Conservation (phyloP, 2,888 invertebrate species). For the Hedychridium roseum region DNA sequence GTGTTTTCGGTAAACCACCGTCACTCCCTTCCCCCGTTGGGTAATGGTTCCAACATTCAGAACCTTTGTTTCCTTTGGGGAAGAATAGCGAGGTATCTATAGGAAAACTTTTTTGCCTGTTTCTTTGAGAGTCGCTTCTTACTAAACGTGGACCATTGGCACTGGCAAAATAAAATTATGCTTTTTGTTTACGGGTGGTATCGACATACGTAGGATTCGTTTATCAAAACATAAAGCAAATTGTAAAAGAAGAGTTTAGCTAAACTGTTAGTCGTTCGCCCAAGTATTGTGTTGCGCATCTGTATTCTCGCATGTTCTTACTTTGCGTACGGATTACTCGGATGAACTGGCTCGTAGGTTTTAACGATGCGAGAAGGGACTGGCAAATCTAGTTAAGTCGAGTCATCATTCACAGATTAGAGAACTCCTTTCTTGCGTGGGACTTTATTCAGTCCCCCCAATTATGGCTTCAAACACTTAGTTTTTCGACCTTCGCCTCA, state of each 20-base stretch:
- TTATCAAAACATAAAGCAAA: background rate
- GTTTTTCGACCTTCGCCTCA: too few species aligned
- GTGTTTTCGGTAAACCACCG: too few species aligned
- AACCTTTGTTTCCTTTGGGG: too few species aligned
- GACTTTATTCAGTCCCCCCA: conserved; percentile 28
- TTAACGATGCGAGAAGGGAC: conserved; percentile 35
- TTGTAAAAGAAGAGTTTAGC: conserved; percentile 30
- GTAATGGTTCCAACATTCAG: too few species aligned
- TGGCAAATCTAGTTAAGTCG: conserved; percentile 36
- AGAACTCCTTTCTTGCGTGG: conserved; percentile 40
- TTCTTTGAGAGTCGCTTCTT: background rate
- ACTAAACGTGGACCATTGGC: conserved; percentile 34
- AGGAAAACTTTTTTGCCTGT: conserved; percentile 1
- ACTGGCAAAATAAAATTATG: conserved; percentile 35
- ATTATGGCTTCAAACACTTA: conserved; percentile 16
- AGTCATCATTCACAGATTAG: conserved; percentile 30
- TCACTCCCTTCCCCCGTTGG: too few species aligned
- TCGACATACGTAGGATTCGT: conserved; percentile 10
- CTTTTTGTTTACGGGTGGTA: conserved; percentile 31
- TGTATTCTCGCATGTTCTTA: conserved; percentile 33
- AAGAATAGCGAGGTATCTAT: too few species aligned
- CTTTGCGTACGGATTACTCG: conserved; percentile 41
- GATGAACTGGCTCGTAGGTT: conserved; percentile 28
- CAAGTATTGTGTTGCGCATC: conserved; percentile 32
- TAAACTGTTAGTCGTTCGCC: conserved; percentile 36